Evolutionary conservation across 2,113 vertebrate species (phyloP).

Genomic region (Cromileptes altivelis): DNA sequence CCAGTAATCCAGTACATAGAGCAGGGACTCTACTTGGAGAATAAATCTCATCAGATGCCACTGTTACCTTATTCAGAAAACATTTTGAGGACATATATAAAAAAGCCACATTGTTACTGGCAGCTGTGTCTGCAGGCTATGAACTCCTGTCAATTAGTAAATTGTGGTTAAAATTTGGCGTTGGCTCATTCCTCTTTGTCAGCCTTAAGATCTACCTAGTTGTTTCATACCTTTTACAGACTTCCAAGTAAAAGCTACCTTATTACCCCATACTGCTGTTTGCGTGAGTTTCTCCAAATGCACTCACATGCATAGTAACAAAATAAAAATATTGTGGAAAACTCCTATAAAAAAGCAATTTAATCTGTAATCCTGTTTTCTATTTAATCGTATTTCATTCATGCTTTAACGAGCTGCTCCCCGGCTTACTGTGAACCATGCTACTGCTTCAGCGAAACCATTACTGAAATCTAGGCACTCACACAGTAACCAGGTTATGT

Average conservation of each 20-base stretch:
- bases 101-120: neutral
- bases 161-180: too few relatives aligned
- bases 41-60: slow-evolving; percentile 15
- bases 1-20: slow-evolving; percentile 44
- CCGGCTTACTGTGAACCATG: neutral
- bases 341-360: neutral
- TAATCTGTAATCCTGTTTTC: neutral
- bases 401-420: neutral
- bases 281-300: too few relatives aligned
- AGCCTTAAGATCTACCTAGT: neutral
- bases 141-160: neutral
- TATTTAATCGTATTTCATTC: neutral
- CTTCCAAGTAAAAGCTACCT: neutral
- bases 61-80: slow-evolving; percentile 4
- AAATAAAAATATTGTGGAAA: neutral
- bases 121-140: neutral
- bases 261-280: neutral
- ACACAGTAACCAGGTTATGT: neutral
- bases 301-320: neutral
- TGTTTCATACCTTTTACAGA: neutral
- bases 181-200: neutral
- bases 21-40: slow-evolving; percentile 13
- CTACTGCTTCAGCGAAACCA: neutral
- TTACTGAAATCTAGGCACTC: neutral
- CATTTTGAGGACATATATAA: slow-evolving; percentile 3